These are phyloP conservation scores for Cygnus olor DNA, from an alignment of 2,797 vertebrate genomes.

Conservation along the genomic window DNA sequence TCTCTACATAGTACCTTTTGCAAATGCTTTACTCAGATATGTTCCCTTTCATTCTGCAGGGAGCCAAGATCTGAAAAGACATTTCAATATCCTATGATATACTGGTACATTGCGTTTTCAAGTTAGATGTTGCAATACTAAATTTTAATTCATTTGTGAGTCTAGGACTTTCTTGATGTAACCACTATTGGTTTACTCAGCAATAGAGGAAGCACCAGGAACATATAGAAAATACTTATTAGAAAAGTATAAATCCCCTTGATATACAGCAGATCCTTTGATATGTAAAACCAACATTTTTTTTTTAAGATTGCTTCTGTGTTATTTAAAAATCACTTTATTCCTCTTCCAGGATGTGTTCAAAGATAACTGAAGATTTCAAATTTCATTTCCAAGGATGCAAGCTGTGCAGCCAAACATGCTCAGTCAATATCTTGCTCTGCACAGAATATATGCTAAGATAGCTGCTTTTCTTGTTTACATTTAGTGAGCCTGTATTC, in stretches of 20 bases:
- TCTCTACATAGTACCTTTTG: neutral
- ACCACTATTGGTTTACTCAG: neutral
- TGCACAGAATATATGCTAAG: neutral
- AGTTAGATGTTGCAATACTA: neutral
- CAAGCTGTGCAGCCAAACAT: neutral
- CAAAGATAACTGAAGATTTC: neutral
- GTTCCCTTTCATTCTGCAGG: neutral
- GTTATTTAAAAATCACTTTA: neutral
- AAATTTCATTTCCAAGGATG: neutral
- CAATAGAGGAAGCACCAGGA: neutral
- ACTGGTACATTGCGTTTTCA: neutral
- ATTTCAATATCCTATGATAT: neutral
- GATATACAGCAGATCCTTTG: neutral
- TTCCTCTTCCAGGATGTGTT: neutral
- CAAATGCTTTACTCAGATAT: neutral
- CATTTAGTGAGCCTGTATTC: accelerated
- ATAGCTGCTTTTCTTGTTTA: neutral
- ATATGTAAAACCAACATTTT: neutral
- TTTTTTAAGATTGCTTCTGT: neutral
- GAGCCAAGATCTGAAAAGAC: neutral
- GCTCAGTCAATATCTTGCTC: neutral
- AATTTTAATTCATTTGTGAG: neutral
- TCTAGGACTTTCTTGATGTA: neutral
- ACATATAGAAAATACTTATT: neutral
- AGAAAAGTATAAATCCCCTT: neutral